Conservation (phyloP, 2,797 vertebrate genomes). For the Cygnus olor region DNA sequence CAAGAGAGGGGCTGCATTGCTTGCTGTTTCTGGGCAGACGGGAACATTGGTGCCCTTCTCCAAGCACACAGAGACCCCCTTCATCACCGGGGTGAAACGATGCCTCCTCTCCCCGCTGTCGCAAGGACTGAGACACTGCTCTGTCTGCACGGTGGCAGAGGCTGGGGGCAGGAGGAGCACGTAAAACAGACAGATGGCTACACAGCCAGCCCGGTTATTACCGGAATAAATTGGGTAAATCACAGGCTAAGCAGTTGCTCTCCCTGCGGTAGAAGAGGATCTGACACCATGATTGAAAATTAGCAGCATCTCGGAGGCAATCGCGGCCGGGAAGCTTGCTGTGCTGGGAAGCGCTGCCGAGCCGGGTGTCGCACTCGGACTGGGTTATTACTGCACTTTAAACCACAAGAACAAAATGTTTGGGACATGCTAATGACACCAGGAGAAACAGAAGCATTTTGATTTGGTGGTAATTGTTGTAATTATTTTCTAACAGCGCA, state of each 20-base stretch:
- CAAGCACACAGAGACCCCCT: accelerated
- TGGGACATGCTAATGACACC: conserved; percentile 63
- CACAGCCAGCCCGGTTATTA: conserved; percentile 12
- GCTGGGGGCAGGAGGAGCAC: not conserved
- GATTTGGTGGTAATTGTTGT: conserved; percentile 62
- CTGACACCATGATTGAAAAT: conserved; percentile 61
- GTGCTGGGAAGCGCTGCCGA: conserved; percentile 20
- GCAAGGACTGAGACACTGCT: not conserved
- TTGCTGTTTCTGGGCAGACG: not conserved
- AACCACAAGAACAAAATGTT: conserved; percentile 65
- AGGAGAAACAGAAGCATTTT: conserved; percentile 63
- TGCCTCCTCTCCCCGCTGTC: not conserved
- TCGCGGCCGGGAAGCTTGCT: conserved; percentile 27
- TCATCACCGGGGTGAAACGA: accelerated
- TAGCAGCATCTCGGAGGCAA: conserved; percentile 41
- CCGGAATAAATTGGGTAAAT: conserved; percentile 52
- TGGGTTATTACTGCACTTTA: conserved; percentile 34
- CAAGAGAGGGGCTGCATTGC: not conserved
- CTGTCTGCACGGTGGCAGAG: accelerated
- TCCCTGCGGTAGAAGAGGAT: conserved; percentile 42
- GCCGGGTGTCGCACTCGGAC: not conserved
- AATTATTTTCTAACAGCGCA: conserved; percentile 56
- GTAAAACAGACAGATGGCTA: conserved; percentile 50
- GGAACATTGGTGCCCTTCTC: not conserved
- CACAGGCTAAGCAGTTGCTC: conserved; percentile 58